Evolutionary conservation across 2,888 invertebrate genomes (phyloP).

Genomic region (Philonicus albiceps): DNA sequence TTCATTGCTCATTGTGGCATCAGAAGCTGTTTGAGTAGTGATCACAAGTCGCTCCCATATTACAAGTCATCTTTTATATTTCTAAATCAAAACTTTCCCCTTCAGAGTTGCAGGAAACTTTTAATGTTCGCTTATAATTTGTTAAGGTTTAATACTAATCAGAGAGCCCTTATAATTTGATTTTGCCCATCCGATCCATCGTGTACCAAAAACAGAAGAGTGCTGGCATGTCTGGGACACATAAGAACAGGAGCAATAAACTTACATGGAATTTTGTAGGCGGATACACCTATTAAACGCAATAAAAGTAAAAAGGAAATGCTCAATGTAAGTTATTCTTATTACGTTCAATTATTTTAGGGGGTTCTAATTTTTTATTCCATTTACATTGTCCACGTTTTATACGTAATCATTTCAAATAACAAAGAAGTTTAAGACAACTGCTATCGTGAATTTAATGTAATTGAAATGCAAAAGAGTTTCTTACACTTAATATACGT

Average conservation of each 20-base stretch:
- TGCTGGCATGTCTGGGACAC: background rate
- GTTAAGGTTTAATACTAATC: too few relatives aligned
- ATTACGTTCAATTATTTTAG: background rate
- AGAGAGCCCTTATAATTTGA: background rate
- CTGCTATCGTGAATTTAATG: too few relatives aligned
- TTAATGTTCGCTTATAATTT: too few relatives aligned
- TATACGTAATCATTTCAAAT: background rate
- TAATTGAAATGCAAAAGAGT: too few relatives aligned
- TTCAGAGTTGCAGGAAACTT: too few relatives aligned
- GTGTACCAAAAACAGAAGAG: background rate
- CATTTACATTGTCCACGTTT: background rate
- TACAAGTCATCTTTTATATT: too few relatives aligned
- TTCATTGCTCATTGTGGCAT: background rate
- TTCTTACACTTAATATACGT: too few relatives aligned
- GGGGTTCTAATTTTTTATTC: background rate
- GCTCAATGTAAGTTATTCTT: background rate
- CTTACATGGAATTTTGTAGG: background rate
- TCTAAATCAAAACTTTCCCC: too few relatives aligned
- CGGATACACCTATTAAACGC: background rate
- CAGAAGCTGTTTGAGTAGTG: too few relatives aligned
- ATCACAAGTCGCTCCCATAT: too few relatives aligned
- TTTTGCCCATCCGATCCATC: background rate
- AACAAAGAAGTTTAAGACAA: background rate
- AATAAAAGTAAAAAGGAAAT: background rate
- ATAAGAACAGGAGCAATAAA: background rate